Evolutionary conservation across 1,140 invertebrate species (phyloP), one percentile per base, ranked within the genome.

Genomic region (Colletes gigas): DNA sequence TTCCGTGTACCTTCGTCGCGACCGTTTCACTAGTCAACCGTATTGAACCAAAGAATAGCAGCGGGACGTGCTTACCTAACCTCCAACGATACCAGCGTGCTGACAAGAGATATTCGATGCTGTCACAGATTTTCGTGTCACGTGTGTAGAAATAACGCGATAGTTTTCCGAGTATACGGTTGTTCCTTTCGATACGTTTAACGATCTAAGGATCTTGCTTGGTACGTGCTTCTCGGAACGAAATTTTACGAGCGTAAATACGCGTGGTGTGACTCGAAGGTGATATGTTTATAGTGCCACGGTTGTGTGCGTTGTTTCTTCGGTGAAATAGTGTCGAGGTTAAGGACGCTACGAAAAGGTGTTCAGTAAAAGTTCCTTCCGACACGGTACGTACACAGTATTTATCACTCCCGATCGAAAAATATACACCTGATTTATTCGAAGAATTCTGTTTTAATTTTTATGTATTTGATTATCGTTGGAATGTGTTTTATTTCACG

Each of bases 261-360:
- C 19, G 30, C 14, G 57, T 63, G 9, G 19, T 47, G 19, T 47
- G n/a, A 21, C 6, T 63, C 19, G 12, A 79, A 50, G 21, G 39
- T 60, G 47, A 68, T 47, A 47, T 47, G 54, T 75, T 67, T 41
- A n/a, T 72, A 9, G 78, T 74, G 44, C 4, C 52, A 71, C 30
- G 41, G 41, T 50, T 57, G 39, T 44, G 30, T 44, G 21, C 55
- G 44, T 52, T 71, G 67, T 65, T 41, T 65, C 52, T 41, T 21
- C 39, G 59, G 14, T 50, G 60, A 55, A 82, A 78, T 44, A 80
- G 76, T 67, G 57, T 83, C 84, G 62, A 76, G 81, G 76, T 79
- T 85, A 82, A 85, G 75, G 83, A 75, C 83, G 47, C 57, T n/a
- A n/a, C 54, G 17, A 68, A 69, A 80, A 66, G 62, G 19, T 71